Evolutionary conservation across 1,140 invertebrate species (phyloP), one percentile per base, ranked within the genome.

Genomic region (Drosophila pseudoananassae): DNA sequence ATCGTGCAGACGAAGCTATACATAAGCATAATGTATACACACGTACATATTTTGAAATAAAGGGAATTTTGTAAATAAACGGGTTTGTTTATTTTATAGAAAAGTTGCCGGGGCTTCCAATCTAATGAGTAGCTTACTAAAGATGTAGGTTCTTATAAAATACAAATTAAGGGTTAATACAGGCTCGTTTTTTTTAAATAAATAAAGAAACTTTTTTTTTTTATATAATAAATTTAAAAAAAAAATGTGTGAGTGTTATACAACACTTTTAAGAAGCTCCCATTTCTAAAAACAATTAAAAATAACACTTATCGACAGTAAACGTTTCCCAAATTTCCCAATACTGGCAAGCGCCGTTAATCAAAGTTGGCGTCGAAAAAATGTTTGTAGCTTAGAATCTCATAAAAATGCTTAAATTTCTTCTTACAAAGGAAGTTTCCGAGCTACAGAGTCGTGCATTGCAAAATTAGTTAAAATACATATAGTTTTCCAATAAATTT

Each of bases 301-400:
- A 33, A 33, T 1, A 33, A 3, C 3, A 36, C 10, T 36, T 6
- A 43, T 43, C 40, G 40, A 36, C 3, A 36, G 3, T 4, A 36
- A 36, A 3, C 12, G 3, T n/a, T n/a, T 33, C 36, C 7, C 10
- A 17, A 31, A 27, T 4, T 20, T 7, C 15, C 4, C 57, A 72
- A 27, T 57, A 77, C 61, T 73, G 14, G 2, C 33, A 38, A 58
- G 12, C 57, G 52, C 68, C 74, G 68, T 78, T 72, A 78, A n/a
- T 38, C n/a, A 0, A 54, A 56, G n/a, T 23, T 33, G 23, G n/a
- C 29, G 0, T 17, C 9, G 9, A 7, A 0, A 61, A 29, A 2
- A 27, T 53, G 53, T 43, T 25, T 4, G 4, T 9, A 17, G 4
- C 2, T 23, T 46, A 17, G 9, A 10, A 2, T 2, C n/a, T 43